A percentile compares a stretch with the other conserved stretches of the same genome.
Evolutionary conservation across 2,797 vertebrate species (phyloP).

Genomic region (Melanotaenia pygmaea): DNA sequence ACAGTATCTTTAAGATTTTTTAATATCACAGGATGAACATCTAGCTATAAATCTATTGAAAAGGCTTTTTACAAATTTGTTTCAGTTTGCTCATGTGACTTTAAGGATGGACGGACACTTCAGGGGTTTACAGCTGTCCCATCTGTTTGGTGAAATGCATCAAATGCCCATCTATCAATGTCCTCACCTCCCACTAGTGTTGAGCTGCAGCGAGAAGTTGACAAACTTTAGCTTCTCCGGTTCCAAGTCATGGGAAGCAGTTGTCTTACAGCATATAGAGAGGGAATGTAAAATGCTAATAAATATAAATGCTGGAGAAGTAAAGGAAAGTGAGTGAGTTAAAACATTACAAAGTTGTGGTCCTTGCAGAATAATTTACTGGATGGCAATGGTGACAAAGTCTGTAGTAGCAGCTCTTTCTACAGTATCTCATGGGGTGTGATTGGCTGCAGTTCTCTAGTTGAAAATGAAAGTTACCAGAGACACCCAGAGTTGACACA

Average conservation of each 20-base stretch:
- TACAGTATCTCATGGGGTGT: neutral
- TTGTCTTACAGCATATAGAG: neutral
- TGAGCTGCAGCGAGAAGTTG: constrained; percentile 41
- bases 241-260: constrained; percentile 7
- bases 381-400: neutral
- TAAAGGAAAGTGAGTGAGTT: neutral
- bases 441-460: neutral
- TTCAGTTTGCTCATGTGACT: constrained; percentile 35
- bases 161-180: constrained; percentile 57
- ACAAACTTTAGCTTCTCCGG: constrained; percentile 35
- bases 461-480: neutral
- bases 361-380: neutral
- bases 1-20: constrained; percentile 2
- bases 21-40: constrained; percentile 7
- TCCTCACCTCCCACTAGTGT: constrained; percentile 23
- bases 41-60: constrained; percentile 31
- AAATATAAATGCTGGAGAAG: neutral
- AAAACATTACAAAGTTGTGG: neutral
- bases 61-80: constrained; percentile 35
- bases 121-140: constrained; percentile 63
- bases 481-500: neutral
- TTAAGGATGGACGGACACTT: constrained; percentile 56
- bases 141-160: constrained; percentile 61
- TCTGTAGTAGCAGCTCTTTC: neutral
- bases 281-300: neutral